A percentile compares a stretch with the other conserved stretches of the same genome.
Conservation (phyloP, 2,888 invertebrate genomes). For the Hesperia comma region DNA sequence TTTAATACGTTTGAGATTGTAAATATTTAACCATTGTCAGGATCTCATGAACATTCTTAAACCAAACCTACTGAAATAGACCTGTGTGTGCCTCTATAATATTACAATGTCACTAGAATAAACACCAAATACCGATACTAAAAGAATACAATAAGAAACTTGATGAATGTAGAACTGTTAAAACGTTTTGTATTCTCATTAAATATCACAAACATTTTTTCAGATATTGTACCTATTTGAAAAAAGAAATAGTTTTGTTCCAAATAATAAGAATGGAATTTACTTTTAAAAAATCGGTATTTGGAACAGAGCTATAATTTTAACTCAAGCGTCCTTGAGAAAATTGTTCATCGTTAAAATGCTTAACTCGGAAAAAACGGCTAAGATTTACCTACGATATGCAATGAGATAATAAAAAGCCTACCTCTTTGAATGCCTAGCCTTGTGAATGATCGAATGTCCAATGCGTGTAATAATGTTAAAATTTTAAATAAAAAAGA, state of each 20-base stretch:
- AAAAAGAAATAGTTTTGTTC: not conserved
- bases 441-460: slow-evolving; percentile 57
- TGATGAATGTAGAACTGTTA: not conserved
- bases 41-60: too few species aligned
- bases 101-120: too few species aligned
- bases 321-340: not conserved
- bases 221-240: not conserved
- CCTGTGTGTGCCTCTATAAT: too few species aligned
- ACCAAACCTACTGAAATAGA: too few species aligned
- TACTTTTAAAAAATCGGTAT: not conserved
- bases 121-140: too few species aligned
- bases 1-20: too few species aligned
- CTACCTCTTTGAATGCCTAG: slow-evolving; percentile 80
- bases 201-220: not conserved
- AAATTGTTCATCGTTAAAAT: too few species aligned
- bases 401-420: slow-evolving; percentile 48
- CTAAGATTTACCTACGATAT: slow-evolving; percentile 14
- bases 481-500: slow-evolving; percentile 24
- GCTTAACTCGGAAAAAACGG: slow-evolving; percentile 37
- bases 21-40: too few species aligned
- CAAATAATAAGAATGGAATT: not conserved
- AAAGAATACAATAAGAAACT: not conserved
- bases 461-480: slow-evolving; percentile 43
- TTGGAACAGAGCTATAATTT: not conserved
- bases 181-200: not conserved